Percentiles rank a stretch among this genome's conserved stretches.
These are phyloP conservation scores for Thunnus thynnus DNA, from an alignment of 2,113 vertebrate genomes.

Conservation along the genomic window DNA sequence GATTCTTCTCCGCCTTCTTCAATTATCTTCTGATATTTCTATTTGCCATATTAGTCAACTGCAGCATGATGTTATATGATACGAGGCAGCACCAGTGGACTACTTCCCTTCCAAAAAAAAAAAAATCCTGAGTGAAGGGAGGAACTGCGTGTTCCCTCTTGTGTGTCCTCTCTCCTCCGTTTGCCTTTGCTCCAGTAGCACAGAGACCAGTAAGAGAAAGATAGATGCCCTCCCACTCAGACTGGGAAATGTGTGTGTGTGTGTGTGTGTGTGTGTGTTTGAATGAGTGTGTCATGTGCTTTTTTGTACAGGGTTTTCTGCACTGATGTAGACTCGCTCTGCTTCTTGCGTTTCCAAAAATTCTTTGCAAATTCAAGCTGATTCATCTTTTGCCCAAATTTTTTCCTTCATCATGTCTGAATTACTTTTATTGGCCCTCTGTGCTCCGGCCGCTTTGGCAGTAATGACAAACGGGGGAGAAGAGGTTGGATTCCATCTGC, in stretches of 20 bases:
- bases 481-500: constrained; percentile 30
- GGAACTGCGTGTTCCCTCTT: constrained; percentile 73
- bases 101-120: constrained; percentile 40
- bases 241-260: constrained; percentile 31
- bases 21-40: constrained; percentile 63
- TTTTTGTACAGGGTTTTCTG: neutral
- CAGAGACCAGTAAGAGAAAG: constrained; percentile 49
- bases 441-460: constrained; percentile 30
- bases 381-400: constrained; percentile 46
- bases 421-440: constrained; percentile 40
- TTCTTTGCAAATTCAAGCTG: constrained; percentile 34
- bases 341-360: constrained; percentile 22
- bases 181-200: constrained; percentile 70
- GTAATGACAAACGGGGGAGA: constrained; percentile 44
- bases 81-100: constrained; percentile 24
- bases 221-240: constrained; percentile 26
- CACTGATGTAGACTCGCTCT: constrained; percentile 3
- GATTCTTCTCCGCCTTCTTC: constrained; percentile 51
- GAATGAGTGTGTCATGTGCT: constrained; percentile 6
- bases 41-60: constrained; percentile 26
- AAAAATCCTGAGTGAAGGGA: constrained; percentile 23
- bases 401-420: constrained; percentile 57
- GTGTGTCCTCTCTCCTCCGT: constrained; percentile 59
- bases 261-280: constrained; percentile 34
- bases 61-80: constrained; percentile 17